A percentile compares a stretch with the other conserved stretches of the same genome.
These are phyloP conservation scores for Campoletis sonorensis DNA, from an alignment of 1,140 invertebrate species.

Conservation along the genomic window DNA sequence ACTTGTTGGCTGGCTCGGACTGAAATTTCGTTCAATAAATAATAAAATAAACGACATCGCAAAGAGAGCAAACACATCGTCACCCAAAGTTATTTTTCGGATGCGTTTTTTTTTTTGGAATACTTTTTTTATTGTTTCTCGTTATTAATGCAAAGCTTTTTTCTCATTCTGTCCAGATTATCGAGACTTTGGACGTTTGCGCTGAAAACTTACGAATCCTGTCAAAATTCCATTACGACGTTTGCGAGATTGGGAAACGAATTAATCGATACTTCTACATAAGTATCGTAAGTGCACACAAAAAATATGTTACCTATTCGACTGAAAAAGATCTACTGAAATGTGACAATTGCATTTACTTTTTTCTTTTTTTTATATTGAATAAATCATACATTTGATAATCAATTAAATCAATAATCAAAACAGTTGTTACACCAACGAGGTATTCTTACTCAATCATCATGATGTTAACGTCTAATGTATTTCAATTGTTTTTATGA, in stretches of 20 bases:
- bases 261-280: conserved; percentile 22
- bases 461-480: neutral
- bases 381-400: too few species aligned
- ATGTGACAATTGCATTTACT: too few species aligned
- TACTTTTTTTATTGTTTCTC: too few species aligned
- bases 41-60: conserved; percentile 5
- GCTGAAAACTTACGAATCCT: conserved; percentile 33
- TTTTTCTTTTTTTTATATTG: too few species aligned
- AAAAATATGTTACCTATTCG: neutral
- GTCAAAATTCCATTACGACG: conserved; percentile 38
- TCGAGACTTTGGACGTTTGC: conserved; percentile 26
- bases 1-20: conserved; percentile 32
- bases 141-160: neutral
- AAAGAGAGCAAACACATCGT: conserved; percentile 15
- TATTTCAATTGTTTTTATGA: neutral
- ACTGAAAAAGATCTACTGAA: too few species aligned
- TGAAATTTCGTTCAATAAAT: conserved; percentile 36
- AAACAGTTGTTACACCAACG: too few species aligned
- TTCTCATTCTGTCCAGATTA: conserved; percentile 11
- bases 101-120: too few species aligned
- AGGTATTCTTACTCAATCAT: too few species aligned
- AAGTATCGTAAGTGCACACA: neutral
- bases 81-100: conserved; percentile 26
- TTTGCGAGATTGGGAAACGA: conserved; percentile 38
- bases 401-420: too few species aligned